These are phyloP conservation scores for Copsychus sechellarum DNA, from an alignment of 2,113 vertebrate genomes.

Conservation along the genomic window DNA sequence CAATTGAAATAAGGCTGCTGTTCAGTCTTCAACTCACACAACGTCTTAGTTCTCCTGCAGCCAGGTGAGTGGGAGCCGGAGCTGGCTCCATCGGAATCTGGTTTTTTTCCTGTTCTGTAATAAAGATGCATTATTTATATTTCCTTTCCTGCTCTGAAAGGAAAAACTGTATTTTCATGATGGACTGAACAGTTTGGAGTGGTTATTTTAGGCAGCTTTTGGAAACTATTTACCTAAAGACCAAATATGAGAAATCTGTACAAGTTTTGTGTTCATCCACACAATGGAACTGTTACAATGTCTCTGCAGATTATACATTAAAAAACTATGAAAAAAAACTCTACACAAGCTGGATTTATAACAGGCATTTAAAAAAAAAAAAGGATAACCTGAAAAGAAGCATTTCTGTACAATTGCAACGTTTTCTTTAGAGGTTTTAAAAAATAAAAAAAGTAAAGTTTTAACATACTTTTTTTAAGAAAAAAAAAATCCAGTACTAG, in stretches of 20 bases:
- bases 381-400: slow-evolving; percentile 62
- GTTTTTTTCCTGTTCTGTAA: slow-evolving; percentile 62
- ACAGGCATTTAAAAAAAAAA: slow-evolving; percentile 64
- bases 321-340: slow-evolving; percentile 66
- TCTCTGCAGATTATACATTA: slow-evolving; percentile 72
- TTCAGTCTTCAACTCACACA: slow-evolving; percentile 48
- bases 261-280: slow-evolving; percentile 73
- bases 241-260: slow-evolving; percentile 79
- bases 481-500: slow-evolving; percentile 58
- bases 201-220: slow-evolving; percentile 77
- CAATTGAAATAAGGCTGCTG: slow-evolving; percentile 43
- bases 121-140: slow-evolving; percentile 79
- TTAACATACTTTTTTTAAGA: slow-evolving; percentile 65
- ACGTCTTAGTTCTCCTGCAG: slow-evolving; percentile 48
- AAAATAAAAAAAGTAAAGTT: slow-evolving; percentile 62
- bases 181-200: slow-evolving; percentile 78
- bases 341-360: slow-evolving; percentile 74
- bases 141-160: slow-evolving; percentile 69
- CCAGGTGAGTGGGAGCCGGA: slow-evolving; percentile 42
- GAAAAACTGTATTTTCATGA: slow-evolving; percentile 71
- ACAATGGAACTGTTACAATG: slow-evolving; percentile 70
- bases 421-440: slow-evolving; percentile 66
- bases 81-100: slow-evolving; percentile 42
- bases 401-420: slow-evolving; percentile 62
- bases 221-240: slow-evolving; percentile 79